A percentile compares a stretch with the other conserved stretches of the same genome.
Conservation (phyloP, 2,888 invertebrate genomes). For the Lepidocyrtoides sp. region DNA sequence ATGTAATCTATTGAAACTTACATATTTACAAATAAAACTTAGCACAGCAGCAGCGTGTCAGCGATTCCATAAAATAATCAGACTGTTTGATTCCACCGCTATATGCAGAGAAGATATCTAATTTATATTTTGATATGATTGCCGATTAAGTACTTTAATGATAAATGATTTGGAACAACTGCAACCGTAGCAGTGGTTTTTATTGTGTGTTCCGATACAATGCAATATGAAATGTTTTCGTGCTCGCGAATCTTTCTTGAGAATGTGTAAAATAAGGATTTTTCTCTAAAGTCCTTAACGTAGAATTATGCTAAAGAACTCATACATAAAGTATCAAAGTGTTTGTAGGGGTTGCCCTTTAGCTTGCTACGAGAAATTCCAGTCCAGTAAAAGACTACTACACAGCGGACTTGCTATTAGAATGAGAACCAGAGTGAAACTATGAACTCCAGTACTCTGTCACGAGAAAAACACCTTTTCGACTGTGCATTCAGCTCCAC, state of each 20-base stretch:
- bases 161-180: conserved; percentile 14
- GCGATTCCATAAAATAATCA: conserved; percentile 7
- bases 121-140: conserved; percentile 54
- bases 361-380: conserved; percentile 64
- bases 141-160: neutral
- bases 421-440: conserved; percentile 77
- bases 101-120: neutral
- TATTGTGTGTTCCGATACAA: conserved; percentile 48
- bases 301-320: conserved; percentile 51
- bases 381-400: conserved; percentile 39
- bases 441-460: conserved; percentile 80
- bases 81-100: conserved; percentile 22
- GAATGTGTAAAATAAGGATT: conserved; percentile 18
- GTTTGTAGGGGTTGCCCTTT: conserved; percentile 73
- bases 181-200: conserved; percentile 29
- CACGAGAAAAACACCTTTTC: conserved; percentile 78
- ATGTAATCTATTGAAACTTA: neutral
- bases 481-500: conserved; percentile 45
- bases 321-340: conserved; percentile 61
- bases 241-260: neutral
- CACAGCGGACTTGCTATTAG: conserved; percentile 75
- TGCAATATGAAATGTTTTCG: conserved; percentile 19
- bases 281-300: conserved; percentile 43
- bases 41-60: conserved; percentile 8
- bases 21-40: conserved; percentile 28